These are phyloP conservation scores for Pristionchus arcanus DNA, from an alignment of 2,888 invertebrate species.

Conservation along the genomic window DNA sequence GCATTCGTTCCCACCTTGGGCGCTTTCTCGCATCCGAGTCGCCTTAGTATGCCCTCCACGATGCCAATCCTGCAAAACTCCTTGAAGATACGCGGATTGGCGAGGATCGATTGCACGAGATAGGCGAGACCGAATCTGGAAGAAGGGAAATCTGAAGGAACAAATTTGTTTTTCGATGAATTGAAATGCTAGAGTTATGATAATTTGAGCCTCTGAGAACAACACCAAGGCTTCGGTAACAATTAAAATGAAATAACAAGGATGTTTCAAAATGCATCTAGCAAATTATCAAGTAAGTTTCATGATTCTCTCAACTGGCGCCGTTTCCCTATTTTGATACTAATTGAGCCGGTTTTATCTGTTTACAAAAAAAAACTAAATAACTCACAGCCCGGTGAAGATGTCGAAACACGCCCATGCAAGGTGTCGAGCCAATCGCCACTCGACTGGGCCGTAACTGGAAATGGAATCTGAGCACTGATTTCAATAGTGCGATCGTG, in stretches of 20 bases:
- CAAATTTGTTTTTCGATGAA: too few relatives aligned
- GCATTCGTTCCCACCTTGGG: not conserved
- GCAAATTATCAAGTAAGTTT: not conserved
- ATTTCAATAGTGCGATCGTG: too few relatives aligned
- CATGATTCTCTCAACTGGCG: not conserved
- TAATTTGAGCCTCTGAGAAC: too few relatives aligned
- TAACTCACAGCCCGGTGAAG: not conserved
- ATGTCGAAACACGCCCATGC: constrained; percentile 21
- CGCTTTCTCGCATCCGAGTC: not conserved
- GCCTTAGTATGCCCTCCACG: not conserved
- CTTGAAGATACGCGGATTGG: constrained; percentile 19
- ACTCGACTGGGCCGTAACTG: constrained; percentile 10
- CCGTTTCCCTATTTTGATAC: not conserved
- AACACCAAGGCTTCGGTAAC: too few relatives aligned
- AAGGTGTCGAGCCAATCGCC: not conserved
- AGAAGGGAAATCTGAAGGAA: too few relatives aligned
- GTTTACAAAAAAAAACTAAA: not conserved
- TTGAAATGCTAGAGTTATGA: too few relatives aligned
- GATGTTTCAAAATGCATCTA: too few relatives aligned
- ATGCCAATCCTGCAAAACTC: not conserved
- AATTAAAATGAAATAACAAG: too few relatives aligned
- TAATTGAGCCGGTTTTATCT: not conserved
- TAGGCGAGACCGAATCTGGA: constrained; percentile 20
- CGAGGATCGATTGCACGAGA: not conserved
- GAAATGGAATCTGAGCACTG: not conserved